A percentile compares a stretch with the other conserved stretches of the same genome.
Conservation (phyloP, 2,113 vertebrate species). For the Peromyscus californicus region DNA sequence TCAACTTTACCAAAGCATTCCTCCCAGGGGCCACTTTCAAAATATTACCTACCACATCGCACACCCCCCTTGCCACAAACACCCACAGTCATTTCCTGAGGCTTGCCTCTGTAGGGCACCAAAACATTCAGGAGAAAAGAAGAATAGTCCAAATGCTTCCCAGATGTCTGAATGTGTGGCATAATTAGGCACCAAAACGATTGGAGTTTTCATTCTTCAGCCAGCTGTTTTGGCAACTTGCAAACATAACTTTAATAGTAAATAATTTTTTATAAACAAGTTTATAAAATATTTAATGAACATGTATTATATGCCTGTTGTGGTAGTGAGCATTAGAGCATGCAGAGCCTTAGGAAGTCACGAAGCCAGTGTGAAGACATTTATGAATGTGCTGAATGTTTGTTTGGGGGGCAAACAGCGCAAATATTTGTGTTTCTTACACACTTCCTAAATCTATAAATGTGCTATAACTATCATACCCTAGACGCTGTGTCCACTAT, state of each 20-base stretch:
- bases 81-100: constrained; percentile 77
- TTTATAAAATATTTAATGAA: constrained; percentile 70
- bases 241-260: constrained; percentile 66
- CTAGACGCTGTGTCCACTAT: constrained; percentile 8
- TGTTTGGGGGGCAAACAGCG: not conserved
- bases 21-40: constrained; percentile 60
- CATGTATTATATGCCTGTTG: constrained; percentile 18
- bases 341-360: not conserved
- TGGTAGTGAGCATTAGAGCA: not conserved
- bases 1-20: not conserved
- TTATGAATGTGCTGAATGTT: not conserved
- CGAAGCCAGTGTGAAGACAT: not conserved
- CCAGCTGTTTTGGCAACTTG: constrained; percentile 62
- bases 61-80: constrained; percentile 64
- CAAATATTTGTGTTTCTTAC: constrained; percentile 45
- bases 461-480: not conserved
- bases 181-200: constrained; percentile 71
- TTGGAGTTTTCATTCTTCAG: constrained; percentile 71
- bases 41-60: constrained; percentile 72
- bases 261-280: constrained; percentile 42
- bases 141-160: constrained; percentile 77
- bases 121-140: constrained; percentile 59
- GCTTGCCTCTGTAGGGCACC: constrained; percentile 71
- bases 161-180: constrained; percentile 80
- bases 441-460: constrained; percentile 16